These are phyloP conservation scores for Stichodactyla mertensii DNA, from an alignment of 64 coral and sea anemone genomes.

Conservation along the genomic window DNA sequence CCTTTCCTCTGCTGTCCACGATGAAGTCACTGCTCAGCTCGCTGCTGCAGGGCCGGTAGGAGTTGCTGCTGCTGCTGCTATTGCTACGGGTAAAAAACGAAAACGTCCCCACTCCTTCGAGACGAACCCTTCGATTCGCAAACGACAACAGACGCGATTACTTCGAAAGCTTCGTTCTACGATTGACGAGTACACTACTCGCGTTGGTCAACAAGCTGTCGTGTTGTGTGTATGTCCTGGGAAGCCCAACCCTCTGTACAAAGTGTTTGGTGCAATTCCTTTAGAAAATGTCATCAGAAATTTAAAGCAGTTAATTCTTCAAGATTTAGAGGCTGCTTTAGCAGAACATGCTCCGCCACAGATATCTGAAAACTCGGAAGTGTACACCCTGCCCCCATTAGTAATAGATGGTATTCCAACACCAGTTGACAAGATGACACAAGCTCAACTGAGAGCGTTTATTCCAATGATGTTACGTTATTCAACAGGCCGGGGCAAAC, in stretches of 20 bases:
- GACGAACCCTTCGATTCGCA: slow-evolving; percentile 97
- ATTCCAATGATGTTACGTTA: slow-evolving; percentile 98
- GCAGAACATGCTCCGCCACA: slow-evolving; percentile 90
- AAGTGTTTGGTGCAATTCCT: slow-evolving; percentile 97
- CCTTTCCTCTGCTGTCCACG: slow-evolving; percentile 64
- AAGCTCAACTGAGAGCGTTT: slow-evolving; percentile 91
- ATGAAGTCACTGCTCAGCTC: slow-evolving; percentile 90
- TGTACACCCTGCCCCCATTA: slow-evolving; percentile 77
- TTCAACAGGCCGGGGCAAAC: slow-evolving; percentile 94
- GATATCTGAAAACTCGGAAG: slow-evolving; percentile 77
- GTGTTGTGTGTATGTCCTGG: slow-evolving; percentile 92
- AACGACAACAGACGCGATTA: slow-evolving; percentile 94
- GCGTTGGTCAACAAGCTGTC: slow-evolving; percentile 97
- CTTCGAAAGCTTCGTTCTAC: slow-evolving; percentile 87
- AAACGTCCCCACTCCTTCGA: slow-evolving; percentile 96
- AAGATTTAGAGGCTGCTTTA: slow-evolving; percentile 85
- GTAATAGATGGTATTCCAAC: slow-evolving; percentile 98
- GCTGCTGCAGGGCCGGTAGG: slow-evolving; percentile 91
- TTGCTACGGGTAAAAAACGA: slow-evolving; percentile 92
- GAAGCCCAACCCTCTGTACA: slow-evolving; percentile 92
- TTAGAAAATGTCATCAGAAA: slow-evolving; percentile 93
- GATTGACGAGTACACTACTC: slow-evolving; percentile 95
- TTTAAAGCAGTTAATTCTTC: slow-evolving; percentile 84
- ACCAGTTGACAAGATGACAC: slow-evolving; percentile 99
- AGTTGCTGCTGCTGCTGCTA: slow-evolving; percentile 89